A percentile compares a stretch with the other conserved stretches of the same genome.
These are phyloP conservation scores for Bovichtus diacanthus DNA, from an alignment of 2,797 vertebrate genomes.

Conservation along the genomic window DNA sequence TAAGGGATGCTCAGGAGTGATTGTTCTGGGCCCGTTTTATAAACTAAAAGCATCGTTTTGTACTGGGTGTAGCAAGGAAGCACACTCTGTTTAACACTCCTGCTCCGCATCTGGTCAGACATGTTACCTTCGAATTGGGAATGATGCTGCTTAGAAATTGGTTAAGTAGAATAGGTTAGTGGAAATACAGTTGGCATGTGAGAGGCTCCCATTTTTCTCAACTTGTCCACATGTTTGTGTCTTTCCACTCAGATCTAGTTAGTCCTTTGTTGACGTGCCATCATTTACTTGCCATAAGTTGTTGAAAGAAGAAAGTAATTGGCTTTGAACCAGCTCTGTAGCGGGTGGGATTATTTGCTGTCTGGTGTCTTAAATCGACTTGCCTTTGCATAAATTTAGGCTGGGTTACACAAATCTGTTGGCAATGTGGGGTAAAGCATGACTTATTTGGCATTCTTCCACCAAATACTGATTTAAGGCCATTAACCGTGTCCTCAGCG, in stretches of 20 bases:
- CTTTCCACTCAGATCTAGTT: slow-evolving; percentile 40
- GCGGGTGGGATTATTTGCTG: slow-evolving; percentile 13
- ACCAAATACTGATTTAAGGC: slow-evolving; percentile 25
- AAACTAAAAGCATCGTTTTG: slow-evolving; percentile 54
- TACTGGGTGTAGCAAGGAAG: slow-evolving; percentile 40
- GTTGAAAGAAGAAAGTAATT: slow-evolving; percentile 20
- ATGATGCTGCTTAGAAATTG: slow-evolving; percentile 53
- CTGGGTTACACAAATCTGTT: slow-evolving; percentile 33
- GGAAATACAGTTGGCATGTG: slow-evolving; percentile 37
- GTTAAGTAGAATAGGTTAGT: slow-evolving; percentile 28
- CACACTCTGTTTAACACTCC: slow-evolving; percentile 54
- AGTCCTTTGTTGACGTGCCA: slow-evolving; percentile 53
- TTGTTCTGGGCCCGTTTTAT: slow-evolving; percentile 54
- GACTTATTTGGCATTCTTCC: slow-evolving; percentile 20
- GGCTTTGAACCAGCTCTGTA: slow-evolving; percentile 14
- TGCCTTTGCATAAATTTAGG: slow-evolving; percentile 38
- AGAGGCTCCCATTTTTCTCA: slow-evolving; percentile 18
- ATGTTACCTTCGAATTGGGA: slow-evolving; percentile 51
- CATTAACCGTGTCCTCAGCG: slow-evolving; percentile 29
- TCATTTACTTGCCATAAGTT: slow-evolving; percentile 46
- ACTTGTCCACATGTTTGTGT: slow-evolving; percentile 14
- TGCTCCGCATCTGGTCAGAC: slow-evolving; percentile 52
- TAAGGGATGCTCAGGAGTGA: slow-evolving; percentile 53
- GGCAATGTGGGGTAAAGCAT: slow-evolving; percentile 6
- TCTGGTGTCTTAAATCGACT: slow-evolving; percentile 27